phyloP scores from a whole-genome alignment of 53 echinoderm and acorn worm genomes.

The Hippasteria phrygiana region DNA sequence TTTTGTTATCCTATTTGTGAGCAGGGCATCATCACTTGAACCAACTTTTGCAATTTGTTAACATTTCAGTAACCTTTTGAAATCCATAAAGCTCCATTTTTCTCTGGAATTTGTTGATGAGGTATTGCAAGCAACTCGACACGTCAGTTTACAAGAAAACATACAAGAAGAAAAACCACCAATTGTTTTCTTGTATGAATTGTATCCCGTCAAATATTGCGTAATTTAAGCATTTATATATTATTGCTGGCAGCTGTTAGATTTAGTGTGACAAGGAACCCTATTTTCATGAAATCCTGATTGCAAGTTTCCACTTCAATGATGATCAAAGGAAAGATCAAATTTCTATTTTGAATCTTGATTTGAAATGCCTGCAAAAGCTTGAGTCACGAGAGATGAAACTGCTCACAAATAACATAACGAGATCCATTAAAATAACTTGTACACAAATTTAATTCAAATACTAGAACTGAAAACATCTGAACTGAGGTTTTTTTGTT shows the following conservation, averaged over 20 bases:
- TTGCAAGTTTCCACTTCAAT: too few relatives aligned
- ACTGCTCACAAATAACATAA: constrained; percentile 36
- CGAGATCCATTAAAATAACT: not conserved
- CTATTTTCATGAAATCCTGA: too few relatives aligned
- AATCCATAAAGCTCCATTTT: too few relatives aligned
- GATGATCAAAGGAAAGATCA: too few relatives aligned
- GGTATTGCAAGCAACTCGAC: too few relatives aligned
- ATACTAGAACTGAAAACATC: constrained; percentile 31
- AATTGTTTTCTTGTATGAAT: not conserved
- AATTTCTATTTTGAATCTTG: too few relatives aligned
- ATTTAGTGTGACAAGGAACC: too few relatives aligned
- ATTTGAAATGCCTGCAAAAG: not conserved
- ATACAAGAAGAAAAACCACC: not conserved
- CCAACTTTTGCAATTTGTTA: too few relatives aligned
- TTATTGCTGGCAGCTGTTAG: constrained; percentile 22
- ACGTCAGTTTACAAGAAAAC: not conserved
- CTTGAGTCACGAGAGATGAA: not conserved
- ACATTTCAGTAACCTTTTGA: too few relatives aligned
- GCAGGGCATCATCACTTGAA: constrained; percentile 6
- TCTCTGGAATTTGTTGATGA: too few relatives aligned
- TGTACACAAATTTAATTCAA: not conserved
- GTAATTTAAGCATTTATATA: not conserved
- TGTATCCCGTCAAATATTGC: not conserved
- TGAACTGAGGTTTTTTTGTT: constrained; percentile 7
- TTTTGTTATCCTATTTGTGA: constrained; percentile 45